Conservation (phyloP, 2,113 vertebrate genomes). For the Austrofundulus limnaeus region DNA sequence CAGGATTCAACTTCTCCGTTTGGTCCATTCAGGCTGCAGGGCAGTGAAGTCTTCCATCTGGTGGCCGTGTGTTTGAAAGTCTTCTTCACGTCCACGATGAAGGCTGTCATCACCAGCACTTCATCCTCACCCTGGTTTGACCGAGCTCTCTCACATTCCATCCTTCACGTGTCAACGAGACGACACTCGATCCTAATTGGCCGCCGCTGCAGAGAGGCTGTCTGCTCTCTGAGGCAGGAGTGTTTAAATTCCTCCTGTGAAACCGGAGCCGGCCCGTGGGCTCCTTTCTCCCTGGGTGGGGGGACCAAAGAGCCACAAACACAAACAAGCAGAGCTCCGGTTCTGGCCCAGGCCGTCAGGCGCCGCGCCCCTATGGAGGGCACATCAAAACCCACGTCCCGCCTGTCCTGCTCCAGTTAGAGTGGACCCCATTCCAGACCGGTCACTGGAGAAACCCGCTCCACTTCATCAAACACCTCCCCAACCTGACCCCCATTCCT, state of each 20-base stretch:
- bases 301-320: constrained; percentile 56
- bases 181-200: constrained; percentile 79
- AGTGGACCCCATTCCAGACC: constrained; percentile 40
- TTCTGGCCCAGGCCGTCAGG: constrained; percentile 41
- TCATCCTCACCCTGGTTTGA: constrained; percentile 48
- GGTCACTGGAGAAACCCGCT: constrained; percentile 50
- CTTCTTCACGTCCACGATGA: constrained; percentile 48
- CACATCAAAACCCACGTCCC: constrained; percentile 44
- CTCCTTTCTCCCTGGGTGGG: constrained; percentile 65
- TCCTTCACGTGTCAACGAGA: constrained; percentile 74
- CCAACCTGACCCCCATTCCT: constrained; percentile 48
- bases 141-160: constrained; percentile 63
- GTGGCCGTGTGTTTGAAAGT: constrained; percentile 66
- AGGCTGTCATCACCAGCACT: constrained; percentile 61
- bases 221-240: constrained; percentile 42
- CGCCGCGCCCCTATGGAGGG: constrained; percentile 2
- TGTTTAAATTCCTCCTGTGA: constrained; percentile 66
- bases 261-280: constrained; percentile 53
- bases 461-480: constrained; percentile 48
- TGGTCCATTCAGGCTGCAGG: constrained; percentile 10
- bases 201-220: constrained; percentile 40
- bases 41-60: constrained; percentile 54
- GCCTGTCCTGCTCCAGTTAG: constrained; percentile 12
- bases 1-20: neutral
- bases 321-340: constrained; percentile 55